phyloP scores from a whole-genome alignment of 2,888 invertebrate genomes.

The Unio pictorum region DNA sequence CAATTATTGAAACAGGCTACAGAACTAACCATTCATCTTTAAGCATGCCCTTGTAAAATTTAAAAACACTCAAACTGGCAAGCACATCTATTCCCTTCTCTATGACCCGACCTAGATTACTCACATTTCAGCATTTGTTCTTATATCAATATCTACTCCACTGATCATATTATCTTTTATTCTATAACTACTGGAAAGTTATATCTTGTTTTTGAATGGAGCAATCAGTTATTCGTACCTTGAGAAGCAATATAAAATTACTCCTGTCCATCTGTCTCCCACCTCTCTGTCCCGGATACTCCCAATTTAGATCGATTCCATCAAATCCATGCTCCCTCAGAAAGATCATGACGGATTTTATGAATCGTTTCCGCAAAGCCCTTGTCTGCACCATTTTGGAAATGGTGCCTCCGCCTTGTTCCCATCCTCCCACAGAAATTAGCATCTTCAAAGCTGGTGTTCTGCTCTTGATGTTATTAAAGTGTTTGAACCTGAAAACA shows the following conservation, averaged over 20 bases:
- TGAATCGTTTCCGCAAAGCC: constrained; percentile 43
- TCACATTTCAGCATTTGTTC: too few species aligned
- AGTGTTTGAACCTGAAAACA: constrained; percentile 41
- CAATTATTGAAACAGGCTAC: too few species aligned
- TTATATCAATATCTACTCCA: too few species aligned
- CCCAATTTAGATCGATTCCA: constrained; percentile 66
- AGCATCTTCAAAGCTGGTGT: constrained; percentile 56
- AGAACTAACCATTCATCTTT: too few species aligned
- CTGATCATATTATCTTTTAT: too few species aligned
- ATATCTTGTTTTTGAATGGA: too few species aligned
- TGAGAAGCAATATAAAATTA: constrained; percentile 42
- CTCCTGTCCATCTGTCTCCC: constrained; percentile 53
- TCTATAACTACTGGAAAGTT: too few species aligned
- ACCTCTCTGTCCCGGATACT: constrained; percentile 61
- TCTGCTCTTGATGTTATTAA: constrained; percentile 47
- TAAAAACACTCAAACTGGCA: too few species aligned
- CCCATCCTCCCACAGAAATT: constrained; percentile 67
- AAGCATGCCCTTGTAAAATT: too few species aligned
- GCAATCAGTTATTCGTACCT: constrained; percentile 30
- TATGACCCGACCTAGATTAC: too few species aligned
- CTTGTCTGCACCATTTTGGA: constrained; percentile 48
- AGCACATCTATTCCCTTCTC: too few species aligned
- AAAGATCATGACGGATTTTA: constrained; percentile 46
- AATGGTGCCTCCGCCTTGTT: constrained; percentile 51
- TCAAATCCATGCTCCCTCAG: constrained; percentile 54